A percentile compares a stretch with the other conserved stretches of the same genome.
Evolutionary conservation across 2,888 invertebrate genomes (phyloP).

Genomic region (Apamea anceps): DNA sequence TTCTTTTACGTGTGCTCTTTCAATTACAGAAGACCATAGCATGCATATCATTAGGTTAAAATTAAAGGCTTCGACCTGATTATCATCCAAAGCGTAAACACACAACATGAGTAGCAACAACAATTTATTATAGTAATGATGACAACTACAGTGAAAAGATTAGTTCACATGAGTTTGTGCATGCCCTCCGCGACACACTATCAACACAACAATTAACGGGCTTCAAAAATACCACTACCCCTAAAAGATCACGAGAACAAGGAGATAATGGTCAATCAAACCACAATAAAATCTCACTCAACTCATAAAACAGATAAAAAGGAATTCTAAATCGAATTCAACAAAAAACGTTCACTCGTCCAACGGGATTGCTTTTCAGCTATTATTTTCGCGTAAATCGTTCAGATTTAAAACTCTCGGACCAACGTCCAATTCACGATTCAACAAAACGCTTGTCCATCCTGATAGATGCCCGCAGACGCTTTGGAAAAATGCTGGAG

Average conservation of each 20-base stretch:
- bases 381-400: constrained; percentile 88
- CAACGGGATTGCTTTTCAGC: constrained; percentile 78
- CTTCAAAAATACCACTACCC: neutral
- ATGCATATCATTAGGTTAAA: too few relatives aligned
- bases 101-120: neutral
- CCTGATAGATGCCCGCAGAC: constrained; percentile 85
- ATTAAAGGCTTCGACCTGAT: too few relatives aligned
- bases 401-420: constrained; percentile 85
- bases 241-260: neutral
- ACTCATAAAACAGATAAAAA: constrained; percentile 55
- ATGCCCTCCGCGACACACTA: neutral
- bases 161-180: too few relatives aligned
- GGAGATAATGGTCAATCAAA: constrained; percentile 42
- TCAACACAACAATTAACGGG: neutral
- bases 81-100: neutral
- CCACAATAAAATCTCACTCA: constrained; percentile 34
- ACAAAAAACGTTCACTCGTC: constrained; percentile 73
- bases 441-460: constrained; percentile 88
- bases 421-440: constrained; percentile 85
- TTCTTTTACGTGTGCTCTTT: too few relatives aligned
- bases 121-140: neutral
- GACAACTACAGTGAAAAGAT: too few relatives aligned
- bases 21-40: too few relatives aligned
- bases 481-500: constrained; percentile 70
- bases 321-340: constrained; percentile 63